Evolutionary conservation across 2,888 invertebrate species (phyloP).

Genomic region (Perizoma flavofasciatum): DNA sequence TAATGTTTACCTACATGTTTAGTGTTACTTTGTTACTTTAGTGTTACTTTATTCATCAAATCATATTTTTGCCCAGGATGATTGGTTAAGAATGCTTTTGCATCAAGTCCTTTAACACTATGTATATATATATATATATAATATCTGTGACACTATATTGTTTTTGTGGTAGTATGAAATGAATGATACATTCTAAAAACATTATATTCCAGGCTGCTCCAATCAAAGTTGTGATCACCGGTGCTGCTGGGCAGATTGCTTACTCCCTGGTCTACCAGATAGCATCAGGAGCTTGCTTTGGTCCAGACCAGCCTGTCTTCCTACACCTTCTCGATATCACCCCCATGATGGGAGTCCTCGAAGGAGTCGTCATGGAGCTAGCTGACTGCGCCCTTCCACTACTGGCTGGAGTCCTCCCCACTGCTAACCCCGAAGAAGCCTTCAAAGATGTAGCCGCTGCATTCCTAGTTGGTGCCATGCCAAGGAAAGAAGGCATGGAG

Average conservation of each 20-base stretch:
- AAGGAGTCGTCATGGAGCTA: constrained; percentile 99
- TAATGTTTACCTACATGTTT: no score
- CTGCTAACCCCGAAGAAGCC: constrained; percentile 94
- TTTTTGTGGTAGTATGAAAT: no score
- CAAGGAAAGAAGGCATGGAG: constrained; percentile 98
- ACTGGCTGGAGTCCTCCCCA: constrained; percentile 92
- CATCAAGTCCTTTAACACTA: no score
- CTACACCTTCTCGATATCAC: constrained; percentile 97
- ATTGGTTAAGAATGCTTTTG: no score
- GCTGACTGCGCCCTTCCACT: constrained; percentile 97
- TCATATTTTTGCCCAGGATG: no score
- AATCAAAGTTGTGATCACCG: constrained; percentile 97
- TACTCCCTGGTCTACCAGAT: constrained; percentile 98
- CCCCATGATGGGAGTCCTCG: constrained; percentile 97
- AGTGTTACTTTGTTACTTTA: no score
- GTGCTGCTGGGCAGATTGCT: constrained; percentile 99
- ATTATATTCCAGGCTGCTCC: constrained; percentile 87
- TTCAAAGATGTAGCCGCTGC: constrained; percentile 98
- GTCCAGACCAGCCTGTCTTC: constrained; percentile 92
- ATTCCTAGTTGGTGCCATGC: constrained; percentile 99
- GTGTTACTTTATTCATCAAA: no score
- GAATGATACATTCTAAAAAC: no score
- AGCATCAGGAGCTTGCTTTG: constrained; percentile 98
- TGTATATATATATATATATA: no score
- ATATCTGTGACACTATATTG: no score